Evolutionary conservation across 2,113 vertebrate species (phyloP), one percentile per base, ranked within the genome.

Genomic region (Pseudolaguvia tuberculata): DNA sequence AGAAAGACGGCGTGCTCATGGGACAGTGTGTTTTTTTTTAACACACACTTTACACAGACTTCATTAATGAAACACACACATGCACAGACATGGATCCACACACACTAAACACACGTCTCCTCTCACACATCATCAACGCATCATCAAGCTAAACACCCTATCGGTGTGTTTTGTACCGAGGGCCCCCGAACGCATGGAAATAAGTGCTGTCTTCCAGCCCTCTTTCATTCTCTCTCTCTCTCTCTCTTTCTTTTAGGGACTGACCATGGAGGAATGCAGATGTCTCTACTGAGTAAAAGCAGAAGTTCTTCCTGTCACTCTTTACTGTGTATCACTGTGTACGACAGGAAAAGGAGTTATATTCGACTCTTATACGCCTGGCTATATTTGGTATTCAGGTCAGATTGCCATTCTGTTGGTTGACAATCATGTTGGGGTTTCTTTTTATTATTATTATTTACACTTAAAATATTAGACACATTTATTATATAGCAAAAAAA

Each of bases 201-300:
- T 76, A 35, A 68, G 45, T 27, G 20, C 61, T 23, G 21, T 31
- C n/a, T 47, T n/a, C 17, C 68, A 48, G 68, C 18, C 52, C 15
- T 51, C 20, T 27, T 42, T 42, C 4, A 6, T 42, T 42, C 39
- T 42, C 39, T 42, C 39, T 42, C 39, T 42, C 45, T 14, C 76
- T 70, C 75, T 75, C 80, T 75, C 73, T 77, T 79, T 81, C 87
- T 82, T 6, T 35, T 83, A 69, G 69, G 77, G 70, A 51, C 51
- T 83, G 82, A 85, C 77, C 83, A 87, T 84, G 80, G 87, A 88
- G 82, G 82, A 82, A 79, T 73, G 80, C 85, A 88, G 80, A 87
- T 85, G 86, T 83, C 85, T 84, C 79, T 75, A 57, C 70, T 85
- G 79, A 82, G 79, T 83, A 78, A 70, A 63, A 76, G 58, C 67